These are phyloP conservation scores for Aepyceros melampus DNA, from an alignment of 2,113 vertebrate genomes.

Conservation along the genomic window DNA sequence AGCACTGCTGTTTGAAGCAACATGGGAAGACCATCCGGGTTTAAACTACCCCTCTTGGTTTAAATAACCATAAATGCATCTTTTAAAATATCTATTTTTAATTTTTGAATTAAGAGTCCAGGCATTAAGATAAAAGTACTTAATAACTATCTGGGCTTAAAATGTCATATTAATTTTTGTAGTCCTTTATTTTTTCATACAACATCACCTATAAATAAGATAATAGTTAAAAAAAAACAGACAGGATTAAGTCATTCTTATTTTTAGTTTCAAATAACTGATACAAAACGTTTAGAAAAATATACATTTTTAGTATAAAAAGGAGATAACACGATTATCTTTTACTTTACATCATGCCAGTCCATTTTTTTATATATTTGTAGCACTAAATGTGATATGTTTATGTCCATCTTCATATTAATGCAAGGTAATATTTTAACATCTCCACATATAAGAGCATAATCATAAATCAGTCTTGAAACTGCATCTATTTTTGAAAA, in stretches of 20 bases:
- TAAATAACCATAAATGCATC: background rate
- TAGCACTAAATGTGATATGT: background rate
- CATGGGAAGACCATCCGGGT: background rate
- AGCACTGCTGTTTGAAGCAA: background rate
- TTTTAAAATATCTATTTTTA: background rate
- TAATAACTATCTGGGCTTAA: constrained; percentile 35
- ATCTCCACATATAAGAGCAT: constrained; percentile 10
- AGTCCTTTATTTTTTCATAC: constrained; percentile 42
- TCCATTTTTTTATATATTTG: constrained; percentile 8
- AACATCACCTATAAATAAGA: constrained; percentile 20
- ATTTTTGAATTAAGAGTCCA: constrained; percentile 7
- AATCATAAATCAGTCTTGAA: constrained; percentile 53
- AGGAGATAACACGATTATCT: constrained; percentile 10
- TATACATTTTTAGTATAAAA: constrained; percentile 13
- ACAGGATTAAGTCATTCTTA: constrained; percentile 38
- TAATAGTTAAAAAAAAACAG: background rate
- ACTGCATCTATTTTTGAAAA: constrained; percentile 49
- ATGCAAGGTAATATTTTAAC: constrained; percentile 48
- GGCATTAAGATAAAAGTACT: constrained; percentile 14
- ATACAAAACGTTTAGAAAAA: constrained; percentile 27
- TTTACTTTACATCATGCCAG: background rate
- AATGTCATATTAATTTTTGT: background rate
- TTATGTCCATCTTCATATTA: constrained; percentile 41
- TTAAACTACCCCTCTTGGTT: background rate
- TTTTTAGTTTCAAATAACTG: constrained; percentile 43